Evolutionary conservation across 2,888 invertebrate genomes (phyloP).

Genomic region (Corythucha ciliata): DNA sequence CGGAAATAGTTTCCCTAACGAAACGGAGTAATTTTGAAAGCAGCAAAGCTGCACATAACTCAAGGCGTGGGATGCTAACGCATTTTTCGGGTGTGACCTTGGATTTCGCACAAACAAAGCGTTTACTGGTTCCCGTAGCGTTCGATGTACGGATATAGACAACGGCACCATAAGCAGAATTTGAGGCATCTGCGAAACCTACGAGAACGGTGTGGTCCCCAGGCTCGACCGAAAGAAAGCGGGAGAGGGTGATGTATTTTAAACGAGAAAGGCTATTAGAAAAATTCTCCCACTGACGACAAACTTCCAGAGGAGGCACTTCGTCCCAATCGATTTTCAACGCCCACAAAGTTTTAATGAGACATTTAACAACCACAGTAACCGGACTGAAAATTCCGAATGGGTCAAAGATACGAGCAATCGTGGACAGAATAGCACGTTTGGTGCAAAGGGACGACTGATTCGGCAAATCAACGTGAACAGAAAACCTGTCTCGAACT

Average conservation of each 20-base stretch:
- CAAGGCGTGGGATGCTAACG: no score
- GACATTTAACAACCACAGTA: neutral
- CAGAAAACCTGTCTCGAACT: neutral
- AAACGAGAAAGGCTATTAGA: neutral
- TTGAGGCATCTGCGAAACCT: slow-evolving; percentile 10
- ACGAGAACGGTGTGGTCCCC: neutral
- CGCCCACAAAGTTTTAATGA: neutral
- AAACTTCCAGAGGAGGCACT: neutral
- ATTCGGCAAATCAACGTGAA: no score
- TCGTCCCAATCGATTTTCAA: neutral
- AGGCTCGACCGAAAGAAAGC: neutral
- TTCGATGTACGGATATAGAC: neutral
- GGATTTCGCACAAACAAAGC: neutral
- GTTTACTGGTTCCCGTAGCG: no score
- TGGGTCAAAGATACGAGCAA: slow-evolving; percentile 12
- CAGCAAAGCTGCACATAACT: no score
- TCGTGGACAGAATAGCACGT: neutral
- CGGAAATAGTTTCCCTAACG: no score
- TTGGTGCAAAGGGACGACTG: no score
- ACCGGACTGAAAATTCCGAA: slow-evolving; percentile 7
- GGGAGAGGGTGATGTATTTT: neutral
- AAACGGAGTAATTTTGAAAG: neutral
- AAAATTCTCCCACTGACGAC: neutral
- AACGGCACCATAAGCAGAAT: slow-evolving; percentile 2
- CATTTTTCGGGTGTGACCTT: neutral